phyloP scores from a whole-genome alignment of 2,797 vertebrate genomes.

The Cyprinella venusta region DNA sequence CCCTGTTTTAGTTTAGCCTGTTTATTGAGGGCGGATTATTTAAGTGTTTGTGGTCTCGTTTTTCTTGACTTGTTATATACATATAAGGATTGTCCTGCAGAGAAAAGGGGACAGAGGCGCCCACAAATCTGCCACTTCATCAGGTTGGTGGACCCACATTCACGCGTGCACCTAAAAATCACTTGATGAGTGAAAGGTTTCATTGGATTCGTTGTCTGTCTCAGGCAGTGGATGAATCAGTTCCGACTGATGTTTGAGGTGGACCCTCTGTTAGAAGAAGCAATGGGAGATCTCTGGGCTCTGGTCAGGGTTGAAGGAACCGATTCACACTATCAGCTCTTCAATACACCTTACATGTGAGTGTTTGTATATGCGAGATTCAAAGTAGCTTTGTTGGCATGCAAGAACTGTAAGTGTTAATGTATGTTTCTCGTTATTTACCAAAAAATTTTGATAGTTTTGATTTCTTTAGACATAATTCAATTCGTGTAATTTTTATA shows the following conservation, averaged over 20 bases:
- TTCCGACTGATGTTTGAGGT: slow-evolving; percentile 83
- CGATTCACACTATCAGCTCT: slow-evolving; percentile 74
- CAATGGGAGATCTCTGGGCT: slow-evolving; percentile 85
- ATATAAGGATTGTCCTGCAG: slow-evolving; percentile 81
- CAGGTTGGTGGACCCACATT: slow-evolving; percentile 75
- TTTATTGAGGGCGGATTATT: slow-evolving; percentile 39
- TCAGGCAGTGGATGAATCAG: slow-evolving; percentile 87
- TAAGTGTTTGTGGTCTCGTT: slow-evolving; percentile 14
- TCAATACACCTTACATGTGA: slow-evolving; percentile 82
- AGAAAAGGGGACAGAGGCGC: slow-evolving; percentile 73
- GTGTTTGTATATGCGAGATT: slow-evolving; percentile 41
- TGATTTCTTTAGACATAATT: neutral
- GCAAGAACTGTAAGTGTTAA: neutral
- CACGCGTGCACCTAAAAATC: neutral
- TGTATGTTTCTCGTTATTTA: neutral
- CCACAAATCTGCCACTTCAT: slow-evolving; percentile 86
- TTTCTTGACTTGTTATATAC: slow-evolving; percentile 74
- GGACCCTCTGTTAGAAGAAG: slow-evolving; percentile 81
- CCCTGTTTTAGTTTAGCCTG: slow-evolving; percentile 65
- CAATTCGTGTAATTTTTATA: neutral
- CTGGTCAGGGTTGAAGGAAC: slow-evolving; percentile 78
- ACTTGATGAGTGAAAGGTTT: neutral
- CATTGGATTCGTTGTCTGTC: slow-evolving; percentile 5
- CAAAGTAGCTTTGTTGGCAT: neutral
- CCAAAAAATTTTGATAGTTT: neutral